Evolutionary conservation across 2,797 vertebrate genomes (phyloP).

Genomic region (Alfaro cultratus): DNA sequence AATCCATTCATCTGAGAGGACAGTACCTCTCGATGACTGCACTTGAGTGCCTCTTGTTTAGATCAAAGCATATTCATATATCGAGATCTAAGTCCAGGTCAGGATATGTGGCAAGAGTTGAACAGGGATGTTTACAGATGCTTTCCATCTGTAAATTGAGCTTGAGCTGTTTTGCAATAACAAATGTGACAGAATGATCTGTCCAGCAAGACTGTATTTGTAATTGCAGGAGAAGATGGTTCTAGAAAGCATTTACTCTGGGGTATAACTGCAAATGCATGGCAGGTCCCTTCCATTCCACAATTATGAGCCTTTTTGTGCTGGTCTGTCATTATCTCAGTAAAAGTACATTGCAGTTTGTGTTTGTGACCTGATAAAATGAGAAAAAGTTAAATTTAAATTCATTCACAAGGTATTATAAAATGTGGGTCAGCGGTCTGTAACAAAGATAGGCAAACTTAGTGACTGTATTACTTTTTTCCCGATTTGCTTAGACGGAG

Average conservation of each 20-base stretch:
- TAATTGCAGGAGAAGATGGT: not conserved
- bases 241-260: not conserved
- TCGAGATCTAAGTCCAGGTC: not conserved
- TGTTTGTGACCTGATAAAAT: not conserved
- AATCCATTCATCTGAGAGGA: not conserved
- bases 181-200: not conserved
- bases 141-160: not conserved
- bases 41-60: not conserved
- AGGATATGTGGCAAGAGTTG: not conserved
- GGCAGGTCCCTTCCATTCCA: not conserved
- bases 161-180: not conserved
- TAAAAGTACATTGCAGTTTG: not conserved
- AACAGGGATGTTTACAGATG: not conserved
- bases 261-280: not conserved
- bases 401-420: not conserved
- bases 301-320: not conserved
- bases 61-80: not conserved
- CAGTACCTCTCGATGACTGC: not conserved
- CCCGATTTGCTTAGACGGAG: constrained; percentile 84
- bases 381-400: not conserved
- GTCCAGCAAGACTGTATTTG: not conserved
- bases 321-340: not conserved
- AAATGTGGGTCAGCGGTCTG: not conserved
- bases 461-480: constrained; percentile 14
- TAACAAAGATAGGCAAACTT: constrained; percentile 16